Percentiles rank a stretch among this genome's conserved stretches.
Conservation (phyloP, 2,113 vertebrate species). For the Notiomystis cincta region DNA sequence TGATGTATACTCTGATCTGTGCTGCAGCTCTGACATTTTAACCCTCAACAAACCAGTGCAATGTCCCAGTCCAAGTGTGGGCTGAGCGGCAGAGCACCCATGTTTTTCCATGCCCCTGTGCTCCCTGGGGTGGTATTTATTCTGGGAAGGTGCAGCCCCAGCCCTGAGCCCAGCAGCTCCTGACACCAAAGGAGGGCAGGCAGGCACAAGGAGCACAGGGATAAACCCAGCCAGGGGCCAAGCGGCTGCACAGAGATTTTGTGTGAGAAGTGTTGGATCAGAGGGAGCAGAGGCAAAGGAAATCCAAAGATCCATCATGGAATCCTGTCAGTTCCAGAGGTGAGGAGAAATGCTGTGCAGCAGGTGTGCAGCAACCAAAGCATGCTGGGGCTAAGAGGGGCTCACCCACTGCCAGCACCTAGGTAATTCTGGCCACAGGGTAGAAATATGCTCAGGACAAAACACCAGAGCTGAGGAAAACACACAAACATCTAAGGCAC, state of each 20-base stretch:
- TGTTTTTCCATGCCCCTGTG: rapidly evolving
- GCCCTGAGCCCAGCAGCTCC: background rate
- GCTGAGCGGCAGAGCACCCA: background rate
- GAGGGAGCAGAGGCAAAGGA: background rate
- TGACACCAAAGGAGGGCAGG: background rate
- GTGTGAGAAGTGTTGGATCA: no score
- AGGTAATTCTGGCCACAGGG: background rate
- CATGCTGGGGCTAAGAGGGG: background rate
- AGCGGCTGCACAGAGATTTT: rapidly evolving
- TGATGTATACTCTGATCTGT: background rate
- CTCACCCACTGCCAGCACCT: rapidly evolving
- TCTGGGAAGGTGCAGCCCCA: background rate
- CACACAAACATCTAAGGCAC: background rate
- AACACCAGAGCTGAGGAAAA: background rate
- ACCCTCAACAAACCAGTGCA: background rate
- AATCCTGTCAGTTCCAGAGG: background rate
- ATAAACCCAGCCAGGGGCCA: background rate
- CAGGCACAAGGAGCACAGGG: rapidly evolving
- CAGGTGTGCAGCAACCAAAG: background rate
- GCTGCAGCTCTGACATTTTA: background rate
- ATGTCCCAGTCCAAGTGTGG: background rate
- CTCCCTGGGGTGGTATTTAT: background rate
- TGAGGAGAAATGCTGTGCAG: background rate
- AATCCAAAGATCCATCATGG: rapidly evolving
- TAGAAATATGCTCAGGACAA: background rate